Conservation (phyloP, 2,113 vertebrate genomes). For the Limanda limanda region DNA sequence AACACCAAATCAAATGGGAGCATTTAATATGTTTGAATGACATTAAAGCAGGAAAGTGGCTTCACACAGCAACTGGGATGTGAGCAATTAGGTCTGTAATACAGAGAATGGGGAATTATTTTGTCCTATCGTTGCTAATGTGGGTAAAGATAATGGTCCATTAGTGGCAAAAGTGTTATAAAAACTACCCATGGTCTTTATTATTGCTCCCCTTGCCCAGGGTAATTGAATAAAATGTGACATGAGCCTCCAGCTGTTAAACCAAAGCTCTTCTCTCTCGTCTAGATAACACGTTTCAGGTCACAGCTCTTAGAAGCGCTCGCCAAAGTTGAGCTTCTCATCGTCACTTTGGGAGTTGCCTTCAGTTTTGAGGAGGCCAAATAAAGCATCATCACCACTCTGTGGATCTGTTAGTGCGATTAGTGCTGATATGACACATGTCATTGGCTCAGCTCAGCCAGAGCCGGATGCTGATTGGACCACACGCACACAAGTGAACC, state of each 20-base stretch:
- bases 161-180: conserved; percentile 37
- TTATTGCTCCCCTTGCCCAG: conserved; percentile 55
- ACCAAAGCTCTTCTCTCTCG: conserved; percentile 16
- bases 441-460: conserved; percentile 45
- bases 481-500: conserved; percentile 50
- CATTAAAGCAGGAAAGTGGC: conserved; percentile 9
- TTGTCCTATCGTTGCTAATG: conserved; percentile 39
- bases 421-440: conserved; percentile 55
- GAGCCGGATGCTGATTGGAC: conserved; percentile 55
- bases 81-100: conserved; percentile 26
- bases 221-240: conserved; percentile 48
- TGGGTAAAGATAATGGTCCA: conserved; percentile 47
- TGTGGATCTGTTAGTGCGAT: conserved; percentile 57
- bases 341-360: neutral
- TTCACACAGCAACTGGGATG: conserved; percentile 17
- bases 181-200: conserved; percentile 37
- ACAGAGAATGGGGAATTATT: conserved; percentile 16
- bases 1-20: neutral
- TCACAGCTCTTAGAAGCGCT: neutral
- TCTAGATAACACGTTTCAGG: neutral
- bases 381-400: conserved; percentile 37
- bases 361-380: conserved; percentile 19
- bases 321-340: conserved; percentile 14
- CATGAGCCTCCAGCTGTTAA: conserved; percentile 26
- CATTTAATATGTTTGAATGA: neutral